These are phyloP conservation scores for Lasioglossum figueresi DNA, from an alignment of 2,888 invertebrate genomes.

Conservation along the genomic window DNA sequence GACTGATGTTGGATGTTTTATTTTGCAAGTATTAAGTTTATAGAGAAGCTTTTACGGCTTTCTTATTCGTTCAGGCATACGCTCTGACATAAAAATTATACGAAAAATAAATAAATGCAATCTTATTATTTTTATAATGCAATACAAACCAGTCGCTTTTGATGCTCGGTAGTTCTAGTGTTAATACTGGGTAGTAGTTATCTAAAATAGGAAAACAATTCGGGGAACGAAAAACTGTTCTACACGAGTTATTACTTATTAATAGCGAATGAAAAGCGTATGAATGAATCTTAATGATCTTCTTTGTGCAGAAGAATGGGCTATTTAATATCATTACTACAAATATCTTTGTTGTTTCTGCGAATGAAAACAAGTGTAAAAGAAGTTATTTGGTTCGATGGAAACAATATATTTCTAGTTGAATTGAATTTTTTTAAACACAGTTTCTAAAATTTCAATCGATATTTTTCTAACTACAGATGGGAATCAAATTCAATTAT, in stretches of 20 bases:
- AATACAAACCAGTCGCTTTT: conserved; percentile 8
- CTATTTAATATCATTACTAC: not conserved
- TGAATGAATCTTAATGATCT: conserved; percentile 28
- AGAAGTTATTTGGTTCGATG: not conserved
- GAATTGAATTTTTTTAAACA: not conserved
- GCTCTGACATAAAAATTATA: not conserved
- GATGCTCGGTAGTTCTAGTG: conserved; percentile 9
- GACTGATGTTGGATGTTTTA: not conserved
- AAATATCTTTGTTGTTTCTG: conserved; percentile 13
- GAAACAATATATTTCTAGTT: conserved; percentile 1
- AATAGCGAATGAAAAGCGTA: conserved; percentile 20
- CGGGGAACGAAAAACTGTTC: conserved; percentile 13
- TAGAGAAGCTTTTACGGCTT: not conserved
- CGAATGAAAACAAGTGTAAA: not conserved
- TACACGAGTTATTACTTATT: conserved; percentile 30
- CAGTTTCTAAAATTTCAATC: conserved; percentile 1
- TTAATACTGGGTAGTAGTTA: conserved; percentile 22
- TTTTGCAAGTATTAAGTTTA: not conserved
- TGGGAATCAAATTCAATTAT: conserved; percentile 14
- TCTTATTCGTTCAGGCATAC: not conserved
- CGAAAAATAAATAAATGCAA: not conserved
- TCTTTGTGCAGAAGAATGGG: conserved; percentile 15
- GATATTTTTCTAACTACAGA: conserved; percentile 7
- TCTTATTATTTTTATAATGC: not conserved
- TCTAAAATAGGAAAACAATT: conserved; percentile 25